A percentile compares a stretch with the other conserved stretches of the same genome.
Conservation (phyloP, 2,113 vertebrate species). For the Alethe castanea region DNA sequence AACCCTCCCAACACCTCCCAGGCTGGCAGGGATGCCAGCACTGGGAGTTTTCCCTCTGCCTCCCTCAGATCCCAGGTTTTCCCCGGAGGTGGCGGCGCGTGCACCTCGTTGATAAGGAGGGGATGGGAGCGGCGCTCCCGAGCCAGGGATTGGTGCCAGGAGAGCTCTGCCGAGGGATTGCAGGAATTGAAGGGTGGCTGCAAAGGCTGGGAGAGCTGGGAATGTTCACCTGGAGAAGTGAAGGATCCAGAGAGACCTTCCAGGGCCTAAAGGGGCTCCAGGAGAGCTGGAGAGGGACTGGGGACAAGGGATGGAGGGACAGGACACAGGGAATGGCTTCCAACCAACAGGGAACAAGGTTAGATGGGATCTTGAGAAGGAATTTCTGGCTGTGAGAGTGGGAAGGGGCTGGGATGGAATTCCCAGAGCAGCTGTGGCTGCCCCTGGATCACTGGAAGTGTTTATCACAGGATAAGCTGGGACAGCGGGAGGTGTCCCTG, state of each 20-base stretch:
- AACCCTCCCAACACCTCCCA: background rate
- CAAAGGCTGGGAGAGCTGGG: background rate
- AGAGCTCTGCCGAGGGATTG: background rate
- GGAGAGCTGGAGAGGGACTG: background rate
- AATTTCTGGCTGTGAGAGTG: background rate
- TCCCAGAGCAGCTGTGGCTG: background rate
- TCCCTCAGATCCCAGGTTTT: background rate
- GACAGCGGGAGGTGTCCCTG: rapidly evolving
- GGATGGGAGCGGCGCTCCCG: rapidly evolving
- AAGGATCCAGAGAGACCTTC: rapidly evolving
- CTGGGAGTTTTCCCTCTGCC: background rate
- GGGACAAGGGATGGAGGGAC: background rate
- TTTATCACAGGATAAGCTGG: too few species aligned
- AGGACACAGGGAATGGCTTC: background rate
- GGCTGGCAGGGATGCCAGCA: background rate
- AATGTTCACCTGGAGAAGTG: background rate
- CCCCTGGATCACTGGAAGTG: background rate
- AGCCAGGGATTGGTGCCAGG: background rate
- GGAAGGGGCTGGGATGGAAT: rapidly evolving
- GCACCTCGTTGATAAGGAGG: background rate
- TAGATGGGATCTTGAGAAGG: rapidly evolving
- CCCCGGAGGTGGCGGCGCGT: rapidly evolving
- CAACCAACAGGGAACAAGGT: rapidly evolving
- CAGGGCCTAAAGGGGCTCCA: background rate
- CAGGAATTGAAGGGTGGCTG: background rate